Conservation (phyloP, 1,140 invertebrate species). For the Ruditapes philippinarum region DNA sequence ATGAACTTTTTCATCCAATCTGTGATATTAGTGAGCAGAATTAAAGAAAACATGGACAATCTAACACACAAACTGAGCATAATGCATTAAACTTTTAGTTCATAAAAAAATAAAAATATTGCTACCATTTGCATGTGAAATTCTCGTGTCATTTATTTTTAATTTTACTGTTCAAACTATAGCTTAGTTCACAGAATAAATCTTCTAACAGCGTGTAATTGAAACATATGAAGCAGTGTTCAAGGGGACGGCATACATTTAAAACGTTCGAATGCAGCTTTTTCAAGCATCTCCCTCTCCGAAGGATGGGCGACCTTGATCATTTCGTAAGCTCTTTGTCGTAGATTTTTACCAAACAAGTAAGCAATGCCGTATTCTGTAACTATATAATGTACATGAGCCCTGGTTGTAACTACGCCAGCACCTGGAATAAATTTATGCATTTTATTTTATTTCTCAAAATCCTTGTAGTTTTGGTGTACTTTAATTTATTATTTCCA, state of each 20-base stretch:
- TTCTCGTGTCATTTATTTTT: too few relatives aligned
- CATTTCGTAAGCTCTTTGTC: conserved; percentile 95
- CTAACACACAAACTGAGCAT: too few relatives aligned
- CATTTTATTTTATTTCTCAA: too few relatives aligned
- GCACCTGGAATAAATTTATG: conserved; percentile 91
- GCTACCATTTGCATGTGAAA: too few relatives aligned
- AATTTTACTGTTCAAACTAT: too few relatives aligned
- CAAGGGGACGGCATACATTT: conserved; percentile 94
- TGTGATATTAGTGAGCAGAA: too few relatives aligned
- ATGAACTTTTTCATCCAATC: too few relatives aligned
- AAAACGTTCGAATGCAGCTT: conserved; percentile 95
- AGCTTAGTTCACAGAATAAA: neutral
- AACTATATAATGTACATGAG: conserved; percentile 97
- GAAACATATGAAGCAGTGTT: neutral
- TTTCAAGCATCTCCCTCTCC: conserved; percentile 93
- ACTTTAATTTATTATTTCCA: too few relatives aligned
- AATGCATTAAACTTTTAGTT: too few relatives aligned
- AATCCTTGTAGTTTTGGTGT: too few relatives aligned
- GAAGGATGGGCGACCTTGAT: conserved; percentile 97
- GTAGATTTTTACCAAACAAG: conserved; percentile 95
- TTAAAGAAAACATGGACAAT: too few relatives aligned
- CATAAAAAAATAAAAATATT: too few relatives aligned
- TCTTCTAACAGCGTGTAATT: neutral
- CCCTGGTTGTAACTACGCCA: conserved; percentile 97
- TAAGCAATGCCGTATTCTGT: conserved; percentile 97